Base-by-base conservation (phyloP, 23 tunicate species). In the Clavelina lepadiformis region DNA sequence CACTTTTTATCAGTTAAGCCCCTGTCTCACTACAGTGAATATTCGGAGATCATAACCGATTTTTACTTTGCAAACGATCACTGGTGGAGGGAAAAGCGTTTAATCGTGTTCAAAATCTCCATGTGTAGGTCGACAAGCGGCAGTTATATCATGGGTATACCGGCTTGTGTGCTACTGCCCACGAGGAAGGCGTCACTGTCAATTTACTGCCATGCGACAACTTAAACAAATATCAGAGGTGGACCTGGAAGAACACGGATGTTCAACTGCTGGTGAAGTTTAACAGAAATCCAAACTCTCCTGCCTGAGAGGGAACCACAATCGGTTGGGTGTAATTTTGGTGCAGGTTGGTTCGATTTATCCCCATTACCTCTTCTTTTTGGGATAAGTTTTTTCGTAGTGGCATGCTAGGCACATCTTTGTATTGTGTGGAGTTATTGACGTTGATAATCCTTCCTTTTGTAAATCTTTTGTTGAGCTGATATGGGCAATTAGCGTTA, bases 121-220 rank as follows among this genome's bases (percentile, higher is more conserved):
- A 41, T 28, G 50, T 67, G 11, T 30, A 76, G 65, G 25, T 22
- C 29, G 31, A 46, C 21, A 33, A 30, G 3, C 60, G 72, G 34
- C 46, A 35, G 38, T 31, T 81, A 2, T 33, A 33, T 22, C 88
- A 81, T 41, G 60, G 46, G 3, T 27, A 44, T 8, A 61, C 88
- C n/a, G 71, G 71, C 23, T 31, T 27, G 33, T 81, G 88, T 58
- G 88, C 88, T 3, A 23, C 67, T 5, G 82, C 75, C 25, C 58
- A 44, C 11, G 53, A 35, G 27, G 65, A 49, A 29, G 26, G 44
- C 35, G 33, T 51, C 4, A 34, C 34, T 28, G 56, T 61, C 20
- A 2, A 56, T 13, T 38, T 77, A 20, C 13, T 35, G 1, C 66
- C 67, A 3, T 77, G 83, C 44, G 35, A 68, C 3, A 3, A 25